Percentiles rank a stretch among this genome's conserved stretches.
phyloP scores from a whole-genome alignment of 2,888 invertebrate species.

The Pedicia rivosa region DNA sequence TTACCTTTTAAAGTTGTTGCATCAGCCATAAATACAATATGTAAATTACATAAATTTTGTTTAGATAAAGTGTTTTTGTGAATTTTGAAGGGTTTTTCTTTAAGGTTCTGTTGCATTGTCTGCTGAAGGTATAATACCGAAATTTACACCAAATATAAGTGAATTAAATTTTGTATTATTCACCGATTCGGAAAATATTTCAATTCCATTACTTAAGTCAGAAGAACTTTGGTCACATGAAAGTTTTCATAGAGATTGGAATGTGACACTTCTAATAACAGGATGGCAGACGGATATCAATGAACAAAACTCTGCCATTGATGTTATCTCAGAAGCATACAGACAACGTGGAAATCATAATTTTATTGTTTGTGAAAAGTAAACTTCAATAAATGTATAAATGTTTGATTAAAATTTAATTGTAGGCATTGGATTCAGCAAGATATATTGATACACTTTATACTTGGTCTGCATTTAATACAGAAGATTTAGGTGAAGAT shows the following conservation, averaged over 20 bases:
- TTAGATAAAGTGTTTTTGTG: too few relatives aligned
- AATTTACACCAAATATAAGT: slow-evolving; percentile 20
- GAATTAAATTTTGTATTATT: slow-evolving; percentile 24
- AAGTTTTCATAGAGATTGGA: slow-evolving; percentile 21
- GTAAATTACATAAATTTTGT: too few relatives aligned
- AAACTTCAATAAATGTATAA: too few relatives aligned
- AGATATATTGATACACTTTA: slow-evolving; percentile 11
- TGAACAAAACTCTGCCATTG: slow-evolving; percentile 18
- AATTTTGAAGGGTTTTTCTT: too few relatives aligned
- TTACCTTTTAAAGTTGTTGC: slow-evolving; percentile 8
- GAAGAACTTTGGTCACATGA: slow-evolving; percentile 23
- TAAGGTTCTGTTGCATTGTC: slow-evolving; percentile 24
- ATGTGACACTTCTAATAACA: slow-evolving; percentile 24
- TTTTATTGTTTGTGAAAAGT: slow-evolving; percentile 27
- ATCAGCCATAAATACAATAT: slow-evolving; percentile 7
- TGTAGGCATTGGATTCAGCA: slow-evolving; percentile 8
- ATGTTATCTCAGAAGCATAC: slow-evolving; percentile 22
- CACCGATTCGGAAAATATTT: slow-evolving; percentile 18
- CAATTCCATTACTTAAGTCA: slow-evolving; percentile 20
- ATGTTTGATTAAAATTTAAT: not conserved
- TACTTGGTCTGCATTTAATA: slow-evolving; percentile 12
- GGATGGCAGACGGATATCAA: slow-evolving; percentile 26
- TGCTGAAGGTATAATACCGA: slow-evolving; percentile 15
- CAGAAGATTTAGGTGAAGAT: slow-evolving; percentile 8
- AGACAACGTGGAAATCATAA: slow-evolving; percentile 24